Base-by-base conservation (phyloP, 2,888 invertebrate genomes). In the Carabus problematicus region DNA sequence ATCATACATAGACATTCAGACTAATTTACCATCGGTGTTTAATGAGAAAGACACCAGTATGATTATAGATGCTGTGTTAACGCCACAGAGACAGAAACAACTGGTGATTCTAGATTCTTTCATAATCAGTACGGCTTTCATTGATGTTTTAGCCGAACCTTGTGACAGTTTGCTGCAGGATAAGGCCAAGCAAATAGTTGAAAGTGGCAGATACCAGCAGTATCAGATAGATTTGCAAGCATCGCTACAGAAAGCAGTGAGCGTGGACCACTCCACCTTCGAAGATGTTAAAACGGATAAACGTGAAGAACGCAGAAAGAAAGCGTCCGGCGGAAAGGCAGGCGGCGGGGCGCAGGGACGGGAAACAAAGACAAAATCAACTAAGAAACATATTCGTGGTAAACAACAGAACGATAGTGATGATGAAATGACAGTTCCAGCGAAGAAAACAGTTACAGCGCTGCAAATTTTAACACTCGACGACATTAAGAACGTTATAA, bases 291-390 rank as follows among this genome's bases (percentile, higher is more conserved):
- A 89, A 82, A 82, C 87, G 47, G 93, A 93, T 75, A 90, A 90
- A 76, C 89, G 94, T 71, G 96, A 97, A 66, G 96, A 97, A 76
- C 86, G 97, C 9, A 87, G 95, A 70, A 93, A 93, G 78, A 96
- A 95, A 79, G 95, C 95, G 1, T 84, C 91, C 4, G 88, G 89
- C 29, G 95, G 95, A 1, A 97, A 96, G 85, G 90, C 90, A 59
- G 97, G 97, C 11, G 96, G 97, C 12, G 97, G 97, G 1, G 88
- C 91, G 9, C 97, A 97, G 80, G 97, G 97, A 0, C 86, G 97
- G 45, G 97, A 98, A 85, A 95, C 95, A 0, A 97, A 96, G 84
- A 97, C 95, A 0, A 97, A 95, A 79, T 92, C 95, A 1, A 92
- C 92, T 0, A 97, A 97, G 78, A 97, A 95, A 82, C 89, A 89